A percentile compares a stretch with the other conserved stretches of the same genome.
phyloP scores from a whole-genome alignment of 2,113 vertebrate genomes.

The Gymnorhina tibicen region DNA sequence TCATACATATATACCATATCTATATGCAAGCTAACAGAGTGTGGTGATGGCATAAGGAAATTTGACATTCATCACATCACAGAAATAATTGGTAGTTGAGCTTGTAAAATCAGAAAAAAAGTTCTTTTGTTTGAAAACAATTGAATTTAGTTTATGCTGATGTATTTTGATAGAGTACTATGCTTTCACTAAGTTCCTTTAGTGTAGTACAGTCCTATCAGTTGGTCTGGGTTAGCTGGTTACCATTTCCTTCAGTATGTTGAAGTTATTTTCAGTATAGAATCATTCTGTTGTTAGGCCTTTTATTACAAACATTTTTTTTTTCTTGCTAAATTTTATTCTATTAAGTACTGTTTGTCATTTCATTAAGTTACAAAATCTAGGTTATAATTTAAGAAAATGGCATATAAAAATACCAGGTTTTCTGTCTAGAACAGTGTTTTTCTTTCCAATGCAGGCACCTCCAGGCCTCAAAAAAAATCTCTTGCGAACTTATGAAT shows the following conservation, averaged over 20 bases:
- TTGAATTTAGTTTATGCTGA: neutral
- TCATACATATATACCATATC: neutral
- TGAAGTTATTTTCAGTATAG: neutral
- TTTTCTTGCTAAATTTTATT: neutral
- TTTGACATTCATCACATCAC: neutral
- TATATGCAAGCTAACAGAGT: neutral
- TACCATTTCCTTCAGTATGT: neutral
- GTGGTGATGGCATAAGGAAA: neutral
- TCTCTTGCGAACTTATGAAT: conserved; percentile 92
- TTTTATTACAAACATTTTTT: neutral
- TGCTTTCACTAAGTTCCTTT: neutral
- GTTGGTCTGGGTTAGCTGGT: neutral
- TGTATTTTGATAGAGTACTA: neutral
- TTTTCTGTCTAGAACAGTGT: neutral
- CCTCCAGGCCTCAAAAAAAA: conserved; percentile 98
- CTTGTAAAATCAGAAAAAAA: neutral
- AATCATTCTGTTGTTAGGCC: neutral
- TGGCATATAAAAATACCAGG: neutral
- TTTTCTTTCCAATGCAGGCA: conserved; percentile 72
- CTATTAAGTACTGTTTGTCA: neutral
- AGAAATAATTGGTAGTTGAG: neutral
- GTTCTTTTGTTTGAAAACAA: neutral
- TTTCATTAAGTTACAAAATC: neutral
- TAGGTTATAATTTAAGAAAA: neutral
- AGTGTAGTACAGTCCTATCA: neutral